Evolutionary conservation across 1,140 invertebrate genomes (phyloP).

Genomic region (Pogonognathellus flavescens): DNA sequence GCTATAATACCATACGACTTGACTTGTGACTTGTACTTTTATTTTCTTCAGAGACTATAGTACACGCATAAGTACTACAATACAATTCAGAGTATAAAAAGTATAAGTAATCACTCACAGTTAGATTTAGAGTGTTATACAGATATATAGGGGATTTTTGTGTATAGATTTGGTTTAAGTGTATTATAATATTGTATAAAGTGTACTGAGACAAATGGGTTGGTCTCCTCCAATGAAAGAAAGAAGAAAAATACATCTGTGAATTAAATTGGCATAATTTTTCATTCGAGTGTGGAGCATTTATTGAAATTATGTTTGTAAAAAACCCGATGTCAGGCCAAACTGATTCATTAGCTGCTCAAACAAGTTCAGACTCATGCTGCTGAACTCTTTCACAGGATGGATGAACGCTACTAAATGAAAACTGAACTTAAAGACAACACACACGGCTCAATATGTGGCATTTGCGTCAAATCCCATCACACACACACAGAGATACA

Average conservation of each 20-base stretch:
- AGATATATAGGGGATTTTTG: no score
- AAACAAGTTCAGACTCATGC: conserved; percentile 40
- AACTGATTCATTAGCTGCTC: conserved; percentile 36
- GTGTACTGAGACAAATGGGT: no score
- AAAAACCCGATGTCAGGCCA: conserved; percentile 22
- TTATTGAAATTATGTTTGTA: conserved; percentile 35
- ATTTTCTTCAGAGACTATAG: no score
- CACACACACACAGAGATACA: not conserved
- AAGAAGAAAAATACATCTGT: conserved; percentile 27
- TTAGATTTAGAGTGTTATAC: no score
- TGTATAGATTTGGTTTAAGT: no score
- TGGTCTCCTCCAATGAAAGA: not conserved
- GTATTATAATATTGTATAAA: no score
- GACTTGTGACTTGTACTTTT: no score
- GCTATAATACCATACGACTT: not conserved
- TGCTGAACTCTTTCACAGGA: not conserved
- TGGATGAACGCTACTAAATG: no score
- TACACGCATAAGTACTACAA: no score
- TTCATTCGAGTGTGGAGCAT: conserved; percentile 18
- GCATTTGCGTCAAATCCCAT: conserved; percentile 24
- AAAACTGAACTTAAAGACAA: conserved; percentile 1
- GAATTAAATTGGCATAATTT: conserved; percentile 40
- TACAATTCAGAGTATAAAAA: no score
- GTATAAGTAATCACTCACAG: no score
- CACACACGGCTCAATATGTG: conserved; percentile 27